phyloP scores from a whole-genome alignment of 2,888 invertebrate species.

The Drosophila paramelanica region DNA sequence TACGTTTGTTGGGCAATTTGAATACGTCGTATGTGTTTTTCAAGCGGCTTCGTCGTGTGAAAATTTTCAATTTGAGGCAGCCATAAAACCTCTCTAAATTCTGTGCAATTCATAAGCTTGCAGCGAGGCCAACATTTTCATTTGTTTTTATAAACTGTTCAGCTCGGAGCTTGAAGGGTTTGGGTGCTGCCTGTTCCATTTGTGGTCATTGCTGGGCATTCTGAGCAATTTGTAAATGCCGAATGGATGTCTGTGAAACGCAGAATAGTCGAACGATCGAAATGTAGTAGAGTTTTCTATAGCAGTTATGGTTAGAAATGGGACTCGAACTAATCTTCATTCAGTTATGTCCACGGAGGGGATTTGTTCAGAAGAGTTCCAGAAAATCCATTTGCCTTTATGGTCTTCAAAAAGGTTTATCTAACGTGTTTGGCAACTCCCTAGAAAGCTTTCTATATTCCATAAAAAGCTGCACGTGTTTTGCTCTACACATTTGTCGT shows the following conservation, averaged over 20 bases:
- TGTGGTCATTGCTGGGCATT: slow-evolving; percentile 44
- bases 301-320: too few relatives aligned
- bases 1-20: slow-evolving; percentile 1
- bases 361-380: not conserved
- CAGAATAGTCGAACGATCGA: slow-evolving; percentile 4
- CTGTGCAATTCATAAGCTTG: slow-evolving; percentile 10
- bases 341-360: too few relatives aligned
- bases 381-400: slow-evolving; percentile 22
- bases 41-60: slow-evolving; percentile 43
- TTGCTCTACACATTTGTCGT: slow-evolving; percentile 9
- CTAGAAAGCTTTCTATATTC: slow-evolving; percentile 19
- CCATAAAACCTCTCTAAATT: slow-evolving; percentile 33
- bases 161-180: not conserved
- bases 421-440: slow-evolving; percentile 21
- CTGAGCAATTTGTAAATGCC: slow-evolving; percentile 46
- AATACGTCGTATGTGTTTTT: slow-evolving; percentile 7
- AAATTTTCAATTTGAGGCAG: slow-evolving; percentile 53
- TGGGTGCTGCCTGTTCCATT: slow-evolving; percentile 16
- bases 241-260: slow-evolving; percentile 8
- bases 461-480: slow-evolving; percentile 14
- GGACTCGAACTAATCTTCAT: slow-evolving; percentile 4
- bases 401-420: slow-evolving; percentile 24
- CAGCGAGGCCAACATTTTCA: not conserved
- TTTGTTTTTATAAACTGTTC: not conserved
- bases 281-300: not conserved